Evolutionary conservation across 2,888 invertebrate species (phyloP).

Genomic region (Perizoma flavofasciatum): DNA sequence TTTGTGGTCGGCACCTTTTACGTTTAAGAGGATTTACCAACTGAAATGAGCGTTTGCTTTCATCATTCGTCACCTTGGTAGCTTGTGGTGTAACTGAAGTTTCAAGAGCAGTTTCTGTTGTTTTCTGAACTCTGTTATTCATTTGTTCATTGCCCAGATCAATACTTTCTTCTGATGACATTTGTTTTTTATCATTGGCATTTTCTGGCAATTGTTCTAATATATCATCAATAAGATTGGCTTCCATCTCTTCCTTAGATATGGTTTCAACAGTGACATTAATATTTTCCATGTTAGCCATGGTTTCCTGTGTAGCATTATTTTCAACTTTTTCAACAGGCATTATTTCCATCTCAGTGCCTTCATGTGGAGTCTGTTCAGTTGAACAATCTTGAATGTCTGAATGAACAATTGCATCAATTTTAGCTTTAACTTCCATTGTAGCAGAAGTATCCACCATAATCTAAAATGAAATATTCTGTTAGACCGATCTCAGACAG

Average conservation of each 20-base stretch:
- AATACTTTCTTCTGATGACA: neutral
- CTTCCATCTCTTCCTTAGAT: neutral
- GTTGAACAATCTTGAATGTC: too few relatives aligned
- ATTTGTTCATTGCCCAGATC: neutral
- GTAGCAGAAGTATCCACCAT: too few relatives aligned
- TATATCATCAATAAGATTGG: neutral
- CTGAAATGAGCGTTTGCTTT: neutral
- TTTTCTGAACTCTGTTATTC: neutral
- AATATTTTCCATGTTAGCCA: neutral
- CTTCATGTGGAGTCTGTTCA: too few relatives aligned
- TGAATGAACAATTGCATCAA: too few relatives aligned
- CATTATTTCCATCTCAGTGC: too few relatives aligned
- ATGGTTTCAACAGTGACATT: neutral
- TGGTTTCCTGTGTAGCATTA: neutral
- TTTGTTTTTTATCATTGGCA: neutral
- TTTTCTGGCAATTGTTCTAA: neutral
- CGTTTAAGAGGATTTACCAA: slow-evolving; percentile 15
- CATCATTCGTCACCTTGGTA: slow-evolving; percentile 3
- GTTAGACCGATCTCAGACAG: too few relatives aligned
- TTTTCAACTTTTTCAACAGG: neutral
- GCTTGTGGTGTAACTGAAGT: neutral
- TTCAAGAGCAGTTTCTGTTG: neutral
- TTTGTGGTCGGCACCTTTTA: slow-evolving; percentile 1
- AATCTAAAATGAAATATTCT: too few relatives aligned
- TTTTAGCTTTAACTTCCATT: too few relatives aligned